Evolutionary conservation across 2,797 vertebrate genomes (phyloP), one percentile per base, ranked within the genome.

Genomic region (Huso huso): DNA sequence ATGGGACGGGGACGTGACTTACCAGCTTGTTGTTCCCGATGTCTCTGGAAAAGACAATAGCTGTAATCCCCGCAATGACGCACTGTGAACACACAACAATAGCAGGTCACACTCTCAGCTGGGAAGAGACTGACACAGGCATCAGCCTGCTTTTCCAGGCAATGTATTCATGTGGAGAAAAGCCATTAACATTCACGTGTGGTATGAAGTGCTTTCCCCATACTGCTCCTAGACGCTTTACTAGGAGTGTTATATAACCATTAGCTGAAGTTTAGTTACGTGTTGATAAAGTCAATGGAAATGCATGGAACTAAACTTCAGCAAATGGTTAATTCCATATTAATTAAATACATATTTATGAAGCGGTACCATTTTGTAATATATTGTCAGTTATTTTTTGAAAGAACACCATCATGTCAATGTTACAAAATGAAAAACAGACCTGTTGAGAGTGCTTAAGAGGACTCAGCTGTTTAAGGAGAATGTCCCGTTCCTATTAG

Each of bases 11-110:
- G 10, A 5, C 65, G 9, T 55, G 55, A 71, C 82, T 84, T 89
- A 97, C 94, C 80, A 95, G 73, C 51, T 84, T 66, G 63, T 66
- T 73, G 51, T 78, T 90, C 75, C 77, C 75, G 72, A 91, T 89
- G 83, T 86, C 93, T 68, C 89, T 91, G 7, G 96, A 96, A 58
- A 97, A 77, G 63, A 93, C 78, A 48, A 95, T 93, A 55, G 90
- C 88, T 0, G 83, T 73, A 62, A 95, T 89, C 70, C 95, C 94
- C 0, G 68, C 48, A 8, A 86, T 73, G 1, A 86, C 84, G 52
- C 85, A 89, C 90, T 92, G 67, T 48, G 6, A 49, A 61, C 11
- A 62, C 48, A 65, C 8, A 12, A 68, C 58, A 71, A 6, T 3
- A 6, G 48, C 12, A 58, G 61, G 68, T 65, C 12, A 82, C 0